Conservation (phyloP, 2,113 vertebrate genomes). For the Gavialis gangeticus region DNA sequence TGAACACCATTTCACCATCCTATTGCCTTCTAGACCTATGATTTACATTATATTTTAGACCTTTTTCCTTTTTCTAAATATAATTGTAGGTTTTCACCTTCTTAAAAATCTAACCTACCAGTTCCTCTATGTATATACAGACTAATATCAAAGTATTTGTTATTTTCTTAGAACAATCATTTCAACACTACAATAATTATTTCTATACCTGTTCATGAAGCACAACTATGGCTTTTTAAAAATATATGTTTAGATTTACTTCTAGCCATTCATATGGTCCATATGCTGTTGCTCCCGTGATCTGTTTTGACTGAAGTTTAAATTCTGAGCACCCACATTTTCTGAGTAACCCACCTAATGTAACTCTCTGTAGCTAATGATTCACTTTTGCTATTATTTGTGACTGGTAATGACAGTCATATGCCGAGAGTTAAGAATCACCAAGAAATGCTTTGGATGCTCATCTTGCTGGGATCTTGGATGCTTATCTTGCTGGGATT, state of each 20-base stretch:
- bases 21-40: background rate
- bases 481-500: no score
- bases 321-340: constrained; percentile 27
- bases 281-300: constrained; percentile 15
- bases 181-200: constrained; percentile 9
- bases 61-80: background rate
- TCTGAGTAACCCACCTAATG: constrained; percentile 13
- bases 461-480: no score
- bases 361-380: constrained; percentile 10
- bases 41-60: background rate
- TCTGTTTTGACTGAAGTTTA: constrained; percentile 21
- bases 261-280: background rate
- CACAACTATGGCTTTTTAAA: constrained; percentile 26
- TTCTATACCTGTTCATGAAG: constrained; percentile 31
- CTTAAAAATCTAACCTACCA: background rate
- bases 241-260: constrained; percentile 34
- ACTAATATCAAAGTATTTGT: background rate
- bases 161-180: constrained; percentile 21
- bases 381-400: constrained; percentile 18
- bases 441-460: no score
- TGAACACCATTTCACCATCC: no score
- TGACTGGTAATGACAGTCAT: background rate
- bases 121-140: background rate
- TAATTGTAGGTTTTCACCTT: background rate
- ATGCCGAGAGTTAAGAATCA: background rate